Base-by-base conservation (phyloP, 2,888 invertebrate genomes). In the Caenorhabditis sp. region DNA sequence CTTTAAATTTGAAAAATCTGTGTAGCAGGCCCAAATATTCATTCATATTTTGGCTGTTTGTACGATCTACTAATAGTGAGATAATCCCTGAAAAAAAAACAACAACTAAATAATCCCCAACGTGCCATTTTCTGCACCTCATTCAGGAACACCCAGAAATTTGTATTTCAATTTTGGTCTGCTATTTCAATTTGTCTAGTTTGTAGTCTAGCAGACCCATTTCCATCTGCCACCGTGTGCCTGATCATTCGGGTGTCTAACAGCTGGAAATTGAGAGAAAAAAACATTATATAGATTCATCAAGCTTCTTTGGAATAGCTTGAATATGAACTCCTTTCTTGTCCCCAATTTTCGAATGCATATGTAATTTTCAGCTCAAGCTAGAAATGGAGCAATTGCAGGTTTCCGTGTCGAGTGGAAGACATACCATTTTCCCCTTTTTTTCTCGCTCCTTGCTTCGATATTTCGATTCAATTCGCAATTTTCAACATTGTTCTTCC, bases 341-440 rank as follows among this genome's bases (percentile, higher is more conserved):
- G n/a, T n/a, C n/a, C n/a, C n/a, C n/a, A n/a, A n/a, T 38, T 38
- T 38, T 38, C 38, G 26, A 4, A 58, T 58, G 58, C 58, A 58
- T 58, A n/a, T 58, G 35, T 58, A 58, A 58, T 35, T 38, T 38
- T 6, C n/a, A 38, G 38, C 38, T 10, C 12, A 12, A 38, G 12
- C 12, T 38, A 7, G 31, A 31, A 31, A 6, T 28, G 31, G 58
- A 58, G 58, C 35, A 58, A 58, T 58, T 58, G 58, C n/a, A 8
- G 58, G 35, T 16, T 58, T 16, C n/a, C 24, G 28, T 26, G 24
- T 31, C 31, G 4, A 31, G 5, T 31, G 31, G 31, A 31, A 31
- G n/a, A n/a, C n/a, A 31, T 31, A 7, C 31, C 31, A 31, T 31
- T 31, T 31, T 31, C 31, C 31, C n/a, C n/a, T n/a, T n/a, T n/a